Evolutionary conservation across 2,888 invertebrate species (phyloP).

Genomic region (Scaptomyza reducta): DNA sequence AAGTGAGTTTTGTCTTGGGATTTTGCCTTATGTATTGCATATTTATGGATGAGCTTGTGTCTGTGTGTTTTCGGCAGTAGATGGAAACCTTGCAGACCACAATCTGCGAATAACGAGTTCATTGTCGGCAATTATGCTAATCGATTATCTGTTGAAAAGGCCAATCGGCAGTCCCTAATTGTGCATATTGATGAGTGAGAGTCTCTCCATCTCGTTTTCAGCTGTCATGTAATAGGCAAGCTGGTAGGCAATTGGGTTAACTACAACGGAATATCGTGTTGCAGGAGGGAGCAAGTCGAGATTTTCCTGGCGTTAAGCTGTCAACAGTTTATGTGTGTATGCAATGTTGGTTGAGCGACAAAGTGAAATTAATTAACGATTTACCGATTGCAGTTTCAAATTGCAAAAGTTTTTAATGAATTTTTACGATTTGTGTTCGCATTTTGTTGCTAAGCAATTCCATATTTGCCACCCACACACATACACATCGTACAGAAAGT

Average conservation of each 20-base stretch:
- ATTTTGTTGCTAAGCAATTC: slow-evolving; percentile 15
- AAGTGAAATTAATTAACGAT: slow-evolving; percentile 64
- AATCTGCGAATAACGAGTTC: slow-evolving; percentile 39
- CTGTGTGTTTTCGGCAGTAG: not conserved
- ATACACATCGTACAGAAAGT: slow-evolving; percentile 28
- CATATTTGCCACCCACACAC: slow-evolving; percentile 26
- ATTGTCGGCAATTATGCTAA: slow-evolving; percentile 68
- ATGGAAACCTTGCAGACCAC: slow-evolving; percentile 2
- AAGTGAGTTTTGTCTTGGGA: slow-evolving; percentile 53
- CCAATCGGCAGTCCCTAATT: slow-evolving; percentile 66
- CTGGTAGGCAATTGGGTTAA: slow-evolving; percentile 25
- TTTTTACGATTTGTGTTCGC: slow-evolving; percentile 42
- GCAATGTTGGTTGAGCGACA: slow-evolving; percentile 15
- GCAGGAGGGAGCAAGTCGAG: slow-evolving; percentile 7
- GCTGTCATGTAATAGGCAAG: slow-evolving; percentile 24
- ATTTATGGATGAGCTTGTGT: slow-evolving; percentile 49
- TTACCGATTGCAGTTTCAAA: slow-evolving; percentile 48
- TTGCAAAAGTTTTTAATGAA: slow-evolving; percentile 73
- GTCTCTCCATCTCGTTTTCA: slow-evolving; percentile 9
- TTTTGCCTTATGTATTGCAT: slow-evolving; percentile 45
- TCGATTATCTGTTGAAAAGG: slow-evolving; percentile 66
- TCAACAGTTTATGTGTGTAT: slow-evolving; percentile 10
- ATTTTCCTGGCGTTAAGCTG: slow-evolving; percentile 31
- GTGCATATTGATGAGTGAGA: slow-evolving; percentile 54
- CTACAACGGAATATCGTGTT: slow-evolving; percentile 27